Conservation (phyloP, 2,888 invertebrate genomes). For the Cistogaster globosa region DNA sequence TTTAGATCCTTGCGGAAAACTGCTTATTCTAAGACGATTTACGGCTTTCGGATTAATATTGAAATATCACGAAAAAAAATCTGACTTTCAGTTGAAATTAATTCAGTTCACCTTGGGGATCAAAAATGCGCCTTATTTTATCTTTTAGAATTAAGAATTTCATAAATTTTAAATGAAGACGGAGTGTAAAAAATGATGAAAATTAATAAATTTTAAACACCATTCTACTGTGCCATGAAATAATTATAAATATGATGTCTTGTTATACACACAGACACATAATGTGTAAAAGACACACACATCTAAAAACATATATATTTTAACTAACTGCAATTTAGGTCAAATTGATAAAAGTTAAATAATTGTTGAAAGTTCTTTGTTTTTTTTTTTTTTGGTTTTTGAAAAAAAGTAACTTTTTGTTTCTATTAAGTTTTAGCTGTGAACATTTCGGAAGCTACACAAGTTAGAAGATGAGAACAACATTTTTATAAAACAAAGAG, state of each 20-base stretch:
- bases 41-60: no score
- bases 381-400: background rate
- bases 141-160: no score
- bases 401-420: constrained; percentile 10
- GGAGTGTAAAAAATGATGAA: background rate
- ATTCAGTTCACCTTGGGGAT: no score
- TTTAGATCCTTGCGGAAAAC: no score
- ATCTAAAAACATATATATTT: background rate
- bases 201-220: background rate
- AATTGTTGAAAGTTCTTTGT: constrained; percentile 25
- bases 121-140: no score
- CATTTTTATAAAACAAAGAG: constrained; percentile 14
- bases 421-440: constrained; percentile 33
- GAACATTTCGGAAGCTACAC: constrained; percentile 25
- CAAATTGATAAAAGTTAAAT: constrained; percentile 66
- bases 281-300: background rate
- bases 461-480: background rate
- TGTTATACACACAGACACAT: background rate
- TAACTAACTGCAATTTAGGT: constrained; percentile 62
- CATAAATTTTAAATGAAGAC: no score
- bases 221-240: background rate
- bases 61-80: no score
- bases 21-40: no score
- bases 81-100: no score
- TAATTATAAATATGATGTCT: constrained; percentile 23